Percentiles rank a stretch among this genome's conserved stretches.
These are phyloP conservation scores for Neuroscelio doddi DNA, from an alignment of 2,888 invertebrate species.

Conservation along the genomic window DNA sequence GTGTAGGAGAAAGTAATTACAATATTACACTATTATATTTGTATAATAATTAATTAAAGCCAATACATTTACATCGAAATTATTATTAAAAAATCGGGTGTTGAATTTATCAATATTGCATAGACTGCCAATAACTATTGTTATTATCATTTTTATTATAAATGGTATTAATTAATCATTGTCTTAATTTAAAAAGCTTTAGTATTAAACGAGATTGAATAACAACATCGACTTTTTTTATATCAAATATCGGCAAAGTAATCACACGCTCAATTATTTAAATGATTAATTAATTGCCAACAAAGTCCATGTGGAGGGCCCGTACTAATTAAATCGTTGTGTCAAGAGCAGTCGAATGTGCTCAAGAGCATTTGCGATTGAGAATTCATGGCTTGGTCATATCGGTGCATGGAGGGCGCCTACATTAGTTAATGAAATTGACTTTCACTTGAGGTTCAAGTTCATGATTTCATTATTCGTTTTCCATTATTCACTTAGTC, in stretches of 20 bases:
- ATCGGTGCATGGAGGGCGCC: slow-evolving; percentile 51
- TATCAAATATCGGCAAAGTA: slow-evolving; percentile 10
- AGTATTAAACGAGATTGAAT: background rate
- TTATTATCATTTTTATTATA: too few relatives aligned
- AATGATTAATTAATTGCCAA: slow-evolving; percentile 60
- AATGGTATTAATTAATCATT: too few relatives aligned
- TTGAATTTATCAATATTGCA: too few relatives aligned
- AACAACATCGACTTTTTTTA: slow-evolving; percentile 2
- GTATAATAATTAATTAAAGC: background rate
- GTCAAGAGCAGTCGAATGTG: slow-evolving; percentile 56
- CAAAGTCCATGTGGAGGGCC: slow-evolving; percentile 30
- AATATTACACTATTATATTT: too few relatives aligned
- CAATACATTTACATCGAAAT: too few relatives aligned
- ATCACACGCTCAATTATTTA: slow-evolving; percentile 63
- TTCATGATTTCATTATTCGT: slow-evolving; percentile 6
- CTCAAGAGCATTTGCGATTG: slow-evolving; percentile 45
- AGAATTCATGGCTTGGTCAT: slow-evolving; percentile 31
- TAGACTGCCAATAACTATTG: too few relatives aligned
- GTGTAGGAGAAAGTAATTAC: too few relatives aligned
- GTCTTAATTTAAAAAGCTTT: background rate
- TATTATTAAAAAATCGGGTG: too few relatives aligned
- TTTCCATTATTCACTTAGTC: too few relatives aligned
- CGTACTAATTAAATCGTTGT: slow-evolving; percentile 61
- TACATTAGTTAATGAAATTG: slow-evolving; percentile 61
- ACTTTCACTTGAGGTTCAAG: slow-evolving; percentile 52